Conservation (phyloP, 2,888 invertebrate species). For the Platycheirus rosarum region DNA sequence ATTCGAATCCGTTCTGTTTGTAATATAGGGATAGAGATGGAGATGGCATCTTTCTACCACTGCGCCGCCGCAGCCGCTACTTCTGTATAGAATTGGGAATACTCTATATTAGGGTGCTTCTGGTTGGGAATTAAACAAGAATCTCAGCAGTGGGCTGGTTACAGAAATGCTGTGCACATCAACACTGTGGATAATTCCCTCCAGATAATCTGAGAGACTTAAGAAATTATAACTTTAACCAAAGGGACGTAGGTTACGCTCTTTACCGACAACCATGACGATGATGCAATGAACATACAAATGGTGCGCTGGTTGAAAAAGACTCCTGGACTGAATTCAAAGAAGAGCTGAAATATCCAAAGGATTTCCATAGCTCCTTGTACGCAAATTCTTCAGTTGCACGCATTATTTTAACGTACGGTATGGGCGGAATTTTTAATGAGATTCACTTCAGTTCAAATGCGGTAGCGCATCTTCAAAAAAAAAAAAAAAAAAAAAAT, state of each 20-base stretch:
- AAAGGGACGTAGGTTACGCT: constrained; percentile 51
- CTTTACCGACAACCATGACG: constrained; percentile 8
- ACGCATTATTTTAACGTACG: constrained; percentile 73
- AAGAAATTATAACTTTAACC: constrained; percentile 69
- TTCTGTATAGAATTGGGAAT: constrained; percentile 51
- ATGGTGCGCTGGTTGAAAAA: not conserved
- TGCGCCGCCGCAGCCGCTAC: constrained; percentile 4
- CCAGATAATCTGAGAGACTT: constrained; percentile 61
- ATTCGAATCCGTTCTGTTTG: constrained; percentile 23
- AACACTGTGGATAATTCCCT: constrained; percentile 50
- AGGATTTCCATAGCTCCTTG: constrained; percentile 71
- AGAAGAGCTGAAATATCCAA: constrained; percentile 59
- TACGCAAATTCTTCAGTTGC: constrained; percentile 74
- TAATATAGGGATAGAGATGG: constrained; percentile 27
- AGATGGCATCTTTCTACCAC: constrained; percentile 47
- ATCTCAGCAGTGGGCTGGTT: constrained; percentile 33
- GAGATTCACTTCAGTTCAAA: constrained; percentile 61
- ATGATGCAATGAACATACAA: not conserved
- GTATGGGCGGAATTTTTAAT: constrained; percentile 73
- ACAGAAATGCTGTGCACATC: constrained; percentile 40
- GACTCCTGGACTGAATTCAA: constrained; percentile 11
- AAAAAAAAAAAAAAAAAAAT: not conserved
- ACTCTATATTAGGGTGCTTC: constrained; percentile 73
- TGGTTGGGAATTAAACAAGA: constrained; percentile 37
- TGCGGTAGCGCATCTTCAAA: constrained; percentile 48